Conservation (phyloP, 2,797 vertebrate species). For the Pipistrellus pipistrellus region DNA sequence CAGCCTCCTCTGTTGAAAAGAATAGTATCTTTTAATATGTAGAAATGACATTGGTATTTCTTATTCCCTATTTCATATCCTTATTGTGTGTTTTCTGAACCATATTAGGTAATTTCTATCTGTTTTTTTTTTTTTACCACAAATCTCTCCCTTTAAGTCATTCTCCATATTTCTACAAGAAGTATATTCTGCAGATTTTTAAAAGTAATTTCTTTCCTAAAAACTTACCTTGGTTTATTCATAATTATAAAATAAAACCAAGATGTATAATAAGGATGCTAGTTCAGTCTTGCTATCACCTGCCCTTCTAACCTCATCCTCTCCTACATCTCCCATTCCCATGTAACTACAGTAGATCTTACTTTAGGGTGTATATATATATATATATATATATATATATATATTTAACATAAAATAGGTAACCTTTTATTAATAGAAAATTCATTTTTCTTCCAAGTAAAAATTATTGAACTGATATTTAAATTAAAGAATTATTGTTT, state of each 20-base stretch:
- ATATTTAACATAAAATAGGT: background rate
- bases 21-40: background rate
- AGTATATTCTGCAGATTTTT: background rate
- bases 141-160: background rate
- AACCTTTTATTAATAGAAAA: background rate
- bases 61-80: background rate
- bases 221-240: background rate
- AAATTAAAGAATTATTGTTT: background rate
- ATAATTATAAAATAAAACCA: background rate
- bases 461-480: background rate
- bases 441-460: background rate
- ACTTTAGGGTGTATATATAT: background rate
- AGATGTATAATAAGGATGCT: rapidly evolving
- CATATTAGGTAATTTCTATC: background rate
- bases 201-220: background rate
- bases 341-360: no score
- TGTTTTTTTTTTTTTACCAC: background rate
- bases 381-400: no score
- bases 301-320: background rate
- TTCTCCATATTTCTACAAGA: background rate
- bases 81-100: background rate
- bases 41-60: background rate
- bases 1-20: background rate
- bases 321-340: background rate
- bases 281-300: background rate